Evolutionary conservation across 2,888 invertebrate species (phyloP).

Genomic region (Oconnorella tubifera): DNA sequence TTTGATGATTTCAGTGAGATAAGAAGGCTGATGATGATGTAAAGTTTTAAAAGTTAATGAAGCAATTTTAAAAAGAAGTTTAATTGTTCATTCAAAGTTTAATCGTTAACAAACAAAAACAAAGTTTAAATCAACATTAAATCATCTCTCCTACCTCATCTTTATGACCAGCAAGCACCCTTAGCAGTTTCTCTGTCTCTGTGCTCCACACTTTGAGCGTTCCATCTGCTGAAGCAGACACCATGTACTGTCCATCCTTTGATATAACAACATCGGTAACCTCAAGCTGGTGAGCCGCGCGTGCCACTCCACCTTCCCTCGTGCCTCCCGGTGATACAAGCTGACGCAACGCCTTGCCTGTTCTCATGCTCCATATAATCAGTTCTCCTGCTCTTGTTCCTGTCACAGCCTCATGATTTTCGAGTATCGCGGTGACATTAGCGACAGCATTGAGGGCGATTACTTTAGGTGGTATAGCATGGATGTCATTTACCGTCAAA

Average conservation of each 20-base stretch:
- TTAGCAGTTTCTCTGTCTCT: constrained; percentile 45
- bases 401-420: constrained; percentile 53
- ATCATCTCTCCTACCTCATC: constrained; percentile 55
- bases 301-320: constrained; percentile 21
- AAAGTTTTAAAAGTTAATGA: no score
- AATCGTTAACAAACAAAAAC: no score
- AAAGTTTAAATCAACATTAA: no score
- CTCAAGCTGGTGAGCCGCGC: constrained; percentile 47
- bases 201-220: constrained; percentile 54
- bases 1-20: no score
- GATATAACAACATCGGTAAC: constrained; percentile 52
- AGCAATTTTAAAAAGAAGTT: no score
- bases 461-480: constrained; percentile 47
- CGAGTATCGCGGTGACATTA: constrained; percentile 51
- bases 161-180: constrained; percentile 49
- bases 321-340: constrained; percentile 39
- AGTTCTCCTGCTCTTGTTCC: constrained; percentile 52
- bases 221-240: constrained; percentile 53
- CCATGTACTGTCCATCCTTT: constrained; percentile 49
- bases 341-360: constrained; percentile 49
- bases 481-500: constrained; percentile 44
- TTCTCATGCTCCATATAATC: constrained; percentile 53
- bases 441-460: constrained; percentile 52
- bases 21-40: no score
- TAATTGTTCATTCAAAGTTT: no score